Base-by-base conservation (phyloP, 2,113 vertebrate genomes). In the Piliocolobus tephrosceles region DNA sequence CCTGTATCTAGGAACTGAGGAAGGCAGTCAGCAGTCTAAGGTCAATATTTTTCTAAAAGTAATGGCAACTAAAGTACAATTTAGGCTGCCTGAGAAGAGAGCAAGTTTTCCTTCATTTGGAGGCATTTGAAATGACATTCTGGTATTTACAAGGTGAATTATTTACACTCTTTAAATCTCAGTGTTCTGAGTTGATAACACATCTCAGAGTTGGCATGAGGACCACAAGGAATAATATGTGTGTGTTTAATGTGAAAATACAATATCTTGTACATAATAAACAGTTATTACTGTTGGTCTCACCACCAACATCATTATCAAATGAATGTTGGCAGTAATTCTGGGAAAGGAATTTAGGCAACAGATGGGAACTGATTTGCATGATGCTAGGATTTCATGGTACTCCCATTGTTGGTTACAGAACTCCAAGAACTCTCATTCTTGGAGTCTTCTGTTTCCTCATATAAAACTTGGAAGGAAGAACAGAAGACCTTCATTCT, bases 381-480 rank as follows among this genome's bases (percentile, higher is more conserved):
- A 83, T 38, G 75, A 57, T 87, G 32, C 20, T 80, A 79, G 50
- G 16, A 45, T 92, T 94, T 93, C 45, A 50, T 83, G 64, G 23
- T 90, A 72, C 40, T 94, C 73, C 90, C 47, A 50, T 95, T 93
- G 45, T 95, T 96, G n/a, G 35, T 92, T 90, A 35, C 10, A 55
- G 57, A 58, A 20, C 57, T 93, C 55, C 70, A 94, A 80, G 73
- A 86, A 73, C 23, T 55, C 38, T 66, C 52, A 38, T 91, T 90
- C 73, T 94, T 96, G 83, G 86, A 79, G 25, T 73, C 96, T 90
- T 94, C 78, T 96, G 17, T 92, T 93, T 38, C 43, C 64, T 94
- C 57, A 88, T 88, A n/a, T 58, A 91, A 96, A 91, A 47, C 38
- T 96, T 97, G 91, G 55, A 94, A 94, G 30, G 55, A 70, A 90